Base-by-base conservation (phyloP, 1,140 invertebrate genomes). In the Drosophila pseudoananassae region DNA sequence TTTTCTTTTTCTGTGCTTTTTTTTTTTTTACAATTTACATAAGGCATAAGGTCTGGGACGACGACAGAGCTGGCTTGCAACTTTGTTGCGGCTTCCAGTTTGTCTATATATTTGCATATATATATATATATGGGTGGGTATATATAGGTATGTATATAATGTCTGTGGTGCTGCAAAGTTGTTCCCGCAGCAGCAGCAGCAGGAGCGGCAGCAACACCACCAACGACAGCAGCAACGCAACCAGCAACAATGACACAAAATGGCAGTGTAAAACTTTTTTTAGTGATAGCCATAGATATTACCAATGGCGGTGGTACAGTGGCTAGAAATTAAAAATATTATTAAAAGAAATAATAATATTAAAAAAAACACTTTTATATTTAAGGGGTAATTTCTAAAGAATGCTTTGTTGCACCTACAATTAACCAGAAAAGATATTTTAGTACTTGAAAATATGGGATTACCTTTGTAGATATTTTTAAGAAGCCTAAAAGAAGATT, bases 231-330 rank as follows among this genome's bases (percentile, higher is more conserved):
- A 20, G 46, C 40, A 66, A 23, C 46, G 33, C 45, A 64, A 45
- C 36, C 64, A 66, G 64, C 82, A 81, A 87, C 77, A 87, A 78
- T 78, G 82, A 85, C 78, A 81, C 29, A 78, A 81, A 85, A 85
- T 81, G 82, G 77, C 81, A 88, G 65, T 71, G 82, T 57, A 78
- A 78, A 87, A 85, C 59, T 81, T 79, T 78, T 78, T 79, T 66
- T 50, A 68, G 59, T 61, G 78, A 87, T 87, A 87, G 69, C 73
- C 55, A 54, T 59, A 59, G 47, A 61, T 54, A 65, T 76, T 80
- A 61, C 63, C 52, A 49, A 71, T 76, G 72, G 64, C n/a, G n/a
- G n/a, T n/a, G n/a, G 52, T 50, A 73, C 36, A 55, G 65, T 80
- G 59, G 72, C 25, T 8, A 27, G 7, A 14, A n/a, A 14, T 20